Evolutionary conservation across 1,140 invertebrate species (phyloP).

Genomic region (Drosophila insularis): DNA sequence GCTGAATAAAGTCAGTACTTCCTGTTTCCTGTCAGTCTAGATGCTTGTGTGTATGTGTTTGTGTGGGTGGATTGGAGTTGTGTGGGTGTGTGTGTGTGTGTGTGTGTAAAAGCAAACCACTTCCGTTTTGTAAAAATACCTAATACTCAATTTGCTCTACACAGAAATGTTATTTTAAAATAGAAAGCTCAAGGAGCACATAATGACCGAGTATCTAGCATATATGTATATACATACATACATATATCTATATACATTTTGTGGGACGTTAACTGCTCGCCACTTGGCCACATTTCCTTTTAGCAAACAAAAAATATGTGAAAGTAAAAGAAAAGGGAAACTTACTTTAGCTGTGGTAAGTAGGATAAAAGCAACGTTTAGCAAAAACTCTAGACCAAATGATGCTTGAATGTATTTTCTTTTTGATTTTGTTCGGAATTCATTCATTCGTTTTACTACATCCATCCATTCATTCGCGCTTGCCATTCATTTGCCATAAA

Average conservation of each 20-base stretch:
- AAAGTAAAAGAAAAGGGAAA: slow-evolving; percentile 2
- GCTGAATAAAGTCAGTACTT: slow-evolving; percentile 55
- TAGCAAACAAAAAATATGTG: neutral
- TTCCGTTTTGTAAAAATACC: slow-evolving; percentile 85
- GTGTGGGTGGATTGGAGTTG: neutral
- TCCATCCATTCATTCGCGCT: neutral
- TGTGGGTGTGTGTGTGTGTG: slow-evolving; percentile 29
- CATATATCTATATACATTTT: neutral
- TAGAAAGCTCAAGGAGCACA: neutral
- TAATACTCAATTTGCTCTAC: slow-evolving; percentile 72
- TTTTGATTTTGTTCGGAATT: slow-evolving; percentile 10
- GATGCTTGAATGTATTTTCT: slow-evolving; percentile 17
- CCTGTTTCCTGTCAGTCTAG: slow-evolving; percentile 46
- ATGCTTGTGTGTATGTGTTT: too few relatives aligned
- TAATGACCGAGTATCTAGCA: neutral
- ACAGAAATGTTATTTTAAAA: slow-evolving; percentile 25
- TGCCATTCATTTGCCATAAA: slow-evolving; percentile 16
- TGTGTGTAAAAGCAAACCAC: slow-evolving; percentile 44
- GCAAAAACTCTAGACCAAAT: slow-evolving; percentile 17
- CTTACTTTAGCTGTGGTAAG: neutral
- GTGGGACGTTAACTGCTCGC: slow-evolving; percentile 8
- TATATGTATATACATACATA: too few relatives aligned
- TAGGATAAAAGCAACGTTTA: slow-evolving; percentile 1
- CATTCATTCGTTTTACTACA: slow-evolving; percentile 2
- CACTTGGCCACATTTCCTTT: slow-evolving; percentile 19